phyloP scores from a whole-genome alignment of 2,113 vertebrate species.

The Labeo catla region DNA sequence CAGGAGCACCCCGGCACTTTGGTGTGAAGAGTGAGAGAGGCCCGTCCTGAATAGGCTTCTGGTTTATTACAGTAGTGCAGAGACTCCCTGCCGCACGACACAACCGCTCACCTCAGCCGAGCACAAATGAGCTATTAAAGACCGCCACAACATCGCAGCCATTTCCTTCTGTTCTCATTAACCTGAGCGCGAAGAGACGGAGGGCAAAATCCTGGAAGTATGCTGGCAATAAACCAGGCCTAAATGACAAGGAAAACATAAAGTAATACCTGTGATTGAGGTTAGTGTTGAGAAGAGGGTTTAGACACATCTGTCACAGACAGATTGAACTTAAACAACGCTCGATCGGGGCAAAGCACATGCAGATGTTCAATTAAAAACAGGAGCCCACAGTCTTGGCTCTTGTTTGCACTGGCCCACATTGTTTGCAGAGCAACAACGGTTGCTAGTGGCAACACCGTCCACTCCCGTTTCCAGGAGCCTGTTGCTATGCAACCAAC shows the following conservation, averaged over 20 bases:
- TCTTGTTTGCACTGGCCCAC: constrained; percentile 83
- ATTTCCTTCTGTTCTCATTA: constrained; percentile 52
- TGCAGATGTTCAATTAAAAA: constrained; percentile 92
- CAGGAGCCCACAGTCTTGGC: constrained; percentile 80
- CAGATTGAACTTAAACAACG: constrained; percentile 67
- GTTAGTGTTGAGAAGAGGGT: constrained; percentile 51
- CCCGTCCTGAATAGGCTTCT: constrained; percentile 48
- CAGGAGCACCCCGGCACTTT: constrained; percentile 56
- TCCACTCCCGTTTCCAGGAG: constrained; percentile 89
- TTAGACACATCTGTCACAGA: constrained; percentile 67
- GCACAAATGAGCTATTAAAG: constrained; percentile 58
- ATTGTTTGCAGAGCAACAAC: constrained; percentile 96
- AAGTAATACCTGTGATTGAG: constrained; percentile 52
- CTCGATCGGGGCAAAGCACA: constrained; percentile 84
- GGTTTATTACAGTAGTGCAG: constrained; percentile 54
- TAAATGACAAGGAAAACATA: constrained; percentile 27
- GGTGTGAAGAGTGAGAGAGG: constrained; percentile 5
- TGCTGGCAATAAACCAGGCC: background rate
- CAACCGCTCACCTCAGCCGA: constrained; percentile 50
- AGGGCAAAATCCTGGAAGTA: constrained; percentile 48
- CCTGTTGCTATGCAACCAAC: constrained; percentile 87
- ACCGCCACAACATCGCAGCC: constrained; percentile 21
- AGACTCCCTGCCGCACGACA: constrained; percentile 39
- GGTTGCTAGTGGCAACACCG: constrained; percentile 90
- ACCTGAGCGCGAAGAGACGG: constrained; percentile 53